Evolutionary conservation across 2,113 vertebrate genomes (phyloP).

Genomic region (Periophthalmodon schlosseri): DNA sequence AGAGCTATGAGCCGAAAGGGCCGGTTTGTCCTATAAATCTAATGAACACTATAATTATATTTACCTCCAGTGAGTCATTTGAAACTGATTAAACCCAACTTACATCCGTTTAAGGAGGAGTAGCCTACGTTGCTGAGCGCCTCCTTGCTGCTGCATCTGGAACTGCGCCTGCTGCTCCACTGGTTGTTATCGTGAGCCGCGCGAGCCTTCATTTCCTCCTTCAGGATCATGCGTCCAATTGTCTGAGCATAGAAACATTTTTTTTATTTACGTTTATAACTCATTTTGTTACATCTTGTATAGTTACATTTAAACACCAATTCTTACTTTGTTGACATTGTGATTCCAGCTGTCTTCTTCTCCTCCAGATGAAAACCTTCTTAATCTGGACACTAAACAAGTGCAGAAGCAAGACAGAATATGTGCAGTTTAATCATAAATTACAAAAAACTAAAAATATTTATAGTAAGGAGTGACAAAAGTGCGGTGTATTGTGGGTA

Average conservation of each 20-base stretch:
- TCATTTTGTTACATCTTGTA: no score
- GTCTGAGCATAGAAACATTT: constrained; percentile 73
- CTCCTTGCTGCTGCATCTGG: constrained; percentile 88
- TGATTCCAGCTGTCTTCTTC: constrained; percentile 72
- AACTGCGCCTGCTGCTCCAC: constrained; percentile 90
- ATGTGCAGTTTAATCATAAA: not conserved
- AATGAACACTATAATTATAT: not conserved
- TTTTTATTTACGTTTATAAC: no score
- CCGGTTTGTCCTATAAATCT: not conserved
- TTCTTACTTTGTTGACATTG: constrained; percentile 67
- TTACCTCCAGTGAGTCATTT: constrained; percentile 1
- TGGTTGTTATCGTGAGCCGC: constrained; percentile 87
- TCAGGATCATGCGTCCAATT: constrained; percentile 94
- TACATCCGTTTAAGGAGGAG: constrained; percentile 90
- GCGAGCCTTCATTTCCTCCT: constrained; percentile 97
- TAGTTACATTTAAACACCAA: no score
- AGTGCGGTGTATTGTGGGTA: not conserved
- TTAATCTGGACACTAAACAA: constrained; percentile 58
- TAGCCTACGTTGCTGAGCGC: constrained; percentile 85
- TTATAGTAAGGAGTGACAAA: not conserved
- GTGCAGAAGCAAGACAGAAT: not conserved
- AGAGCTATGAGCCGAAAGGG: not conserved
- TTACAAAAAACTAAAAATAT: not conserved
- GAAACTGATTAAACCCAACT: constrained; percentile 59
- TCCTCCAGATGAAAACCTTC: constrained; percentile 71